Evolutionary conservation across 2,888 invertebrate species (phyloP).

Genomic region (Lingula anatina): DNA sequence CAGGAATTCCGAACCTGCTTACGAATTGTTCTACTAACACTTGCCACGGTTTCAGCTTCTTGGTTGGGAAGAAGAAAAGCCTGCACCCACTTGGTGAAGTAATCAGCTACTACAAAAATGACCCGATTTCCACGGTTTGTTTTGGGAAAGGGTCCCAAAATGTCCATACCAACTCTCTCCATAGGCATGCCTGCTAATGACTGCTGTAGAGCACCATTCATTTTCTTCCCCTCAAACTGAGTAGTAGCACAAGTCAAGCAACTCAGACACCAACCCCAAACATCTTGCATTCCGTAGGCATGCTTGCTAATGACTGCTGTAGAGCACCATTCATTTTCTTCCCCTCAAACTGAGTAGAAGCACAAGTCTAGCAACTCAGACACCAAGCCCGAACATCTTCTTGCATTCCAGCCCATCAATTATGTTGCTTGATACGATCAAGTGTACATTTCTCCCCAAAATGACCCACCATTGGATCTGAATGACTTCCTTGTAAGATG

Average conservation of each 20-base stretch:
- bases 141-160: slow-evolving; percentile 15
- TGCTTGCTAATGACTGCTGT: slow-evolving; percentile 6
- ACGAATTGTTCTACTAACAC: slow-evolving; percentile 14
- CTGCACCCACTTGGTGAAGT: slow-evolving; percentile 17
- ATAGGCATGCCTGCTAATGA: slow-evolving; percentile 6
- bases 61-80: slow-evolving; percentile 6
- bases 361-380: slow-evolving; percentile 13
- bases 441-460: slow-evolving; percentile 15
- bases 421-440: slow-evolving; percentile 7
- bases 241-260: too few species aligned
- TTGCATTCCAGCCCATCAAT: slow-evolving; percentile 15
- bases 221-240: too few species aligned
- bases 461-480: slow-evolving; percentile 10
- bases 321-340: slow-evolving; percentile 10
- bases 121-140: slow-evolving; percentile 14
- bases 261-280: slow-evolving; percentile 11
- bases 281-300: slow-evolving; percentile 8
- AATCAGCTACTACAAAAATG: slow-evolving; percentile 17
- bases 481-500: neutral
- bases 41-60: slow-evolving; percentile 14
- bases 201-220: slow-evolving; percentile 8
- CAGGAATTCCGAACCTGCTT: slow-evolving; percentile 10
- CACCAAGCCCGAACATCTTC: slow-evolving; percentile 12
- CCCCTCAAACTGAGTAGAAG: slow-evolving; percentile 8
- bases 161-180: slow-evolving; percentile 14